Conservation (phyloP, 1,140 invertebrate genomes). For the Tetragonula clypearis region DNA sequence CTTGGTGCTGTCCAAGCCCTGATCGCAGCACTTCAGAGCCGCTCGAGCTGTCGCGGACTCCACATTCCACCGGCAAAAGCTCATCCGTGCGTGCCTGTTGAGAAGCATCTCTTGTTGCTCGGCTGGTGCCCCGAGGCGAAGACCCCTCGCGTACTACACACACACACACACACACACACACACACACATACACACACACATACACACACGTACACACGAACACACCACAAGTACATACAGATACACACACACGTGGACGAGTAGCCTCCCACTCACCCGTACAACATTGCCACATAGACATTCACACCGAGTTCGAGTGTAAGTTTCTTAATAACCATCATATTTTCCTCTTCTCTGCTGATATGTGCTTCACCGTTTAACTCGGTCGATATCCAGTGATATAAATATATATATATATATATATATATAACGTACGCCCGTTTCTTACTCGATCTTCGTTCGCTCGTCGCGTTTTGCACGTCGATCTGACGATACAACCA, state of each 20-base stretch:
- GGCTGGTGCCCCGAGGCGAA: slow-evolving; percentile 63
- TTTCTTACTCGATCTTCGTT: neutral
- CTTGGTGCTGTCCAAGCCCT: slow-evolving; percentile 50
- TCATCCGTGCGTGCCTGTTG: slow-evolving; percentile 68
- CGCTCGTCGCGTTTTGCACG: neutral
- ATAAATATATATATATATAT: too few relatives aligned
- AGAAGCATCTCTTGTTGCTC: slow-evolving; percentile 55
- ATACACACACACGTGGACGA: neutral
- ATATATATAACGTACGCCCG: neutral
- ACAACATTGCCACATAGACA: slow-evolving; percentile 42
- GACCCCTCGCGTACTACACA: slow-evolving; percentile 23
- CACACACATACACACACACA: neutral
- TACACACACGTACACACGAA: neutral
- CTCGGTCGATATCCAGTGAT: neutral
- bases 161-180: slow-evolving; percentile 21
- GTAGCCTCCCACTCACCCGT: slow-evolving; percentile 22
- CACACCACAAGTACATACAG: neutral
- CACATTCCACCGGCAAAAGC: slow-evolving; percentile 82
- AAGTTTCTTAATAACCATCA: slow-evolving; percentile 55
- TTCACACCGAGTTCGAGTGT: slow-evolving; percentile 67
- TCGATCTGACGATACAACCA: neutral
- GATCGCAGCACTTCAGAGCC: slow-evolving; percentile 78
- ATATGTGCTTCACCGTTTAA: slow-evolving; percentile 14
- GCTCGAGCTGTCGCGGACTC: slow-evolving; percentile 82
- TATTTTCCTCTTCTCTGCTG: slow-evolving; percentile 5